Evolutionary conservation across 2,888 invertebrate genomes (phyloP).

Genomic region (Dendrolimus pini): DNA sequence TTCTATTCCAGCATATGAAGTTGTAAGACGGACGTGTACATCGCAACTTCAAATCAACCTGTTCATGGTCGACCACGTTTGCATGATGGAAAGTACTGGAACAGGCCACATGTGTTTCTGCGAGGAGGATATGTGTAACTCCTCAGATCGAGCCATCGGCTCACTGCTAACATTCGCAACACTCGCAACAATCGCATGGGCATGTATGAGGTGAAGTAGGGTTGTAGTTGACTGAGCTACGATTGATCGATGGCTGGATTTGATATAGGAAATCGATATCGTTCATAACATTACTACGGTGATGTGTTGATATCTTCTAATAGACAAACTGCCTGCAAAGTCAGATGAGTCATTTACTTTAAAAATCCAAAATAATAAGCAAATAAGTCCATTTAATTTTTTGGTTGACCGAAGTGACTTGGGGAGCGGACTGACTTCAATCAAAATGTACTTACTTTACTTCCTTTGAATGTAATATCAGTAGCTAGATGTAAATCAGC

Average conservation of each 20-base stretch:
- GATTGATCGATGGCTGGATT: conserved; percentile 32
- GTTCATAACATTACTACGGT: conserved; percentile 10
- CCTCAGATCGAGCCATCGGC: conserved; percentile 37
- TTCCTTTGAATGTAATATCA: too few species aligned
- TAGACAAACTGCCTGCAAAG: neutral
- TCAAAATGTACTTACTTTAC: too few species aligned
- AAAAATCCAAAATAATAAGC: neutral
- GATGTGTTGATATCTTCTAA: too few species aligned
- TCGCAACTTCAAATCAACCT: conserved; percentile 96
- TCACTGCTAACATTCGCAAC: conserved; percentile 37
- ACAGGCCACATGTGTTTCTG: conserved; percentile 99
- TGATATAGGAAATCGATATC: conserved; percentile 10
- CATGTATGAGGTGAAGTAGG: conserved; percentile 71
- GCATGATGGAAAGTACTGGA: conserved; percentile 99
- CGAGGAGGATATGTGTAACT: conserved; percentile 97
- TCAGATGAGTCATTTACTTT: conserved; percentile 1
- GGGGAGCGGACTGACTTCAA: too few species aligned
- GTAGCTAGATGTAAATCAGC: too few species aligned
- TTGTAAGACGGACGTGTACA: conserved; percentile 93
- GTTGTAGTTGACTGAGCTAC: conserved; percentile 28
- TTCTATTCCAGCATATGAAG: conserved; percentile 87
- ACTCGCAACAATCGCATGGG: conserved; percentile 59
- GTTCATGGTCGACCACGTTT: conserved; percentile 98
- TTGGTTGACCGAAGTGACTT: too few species aligned
- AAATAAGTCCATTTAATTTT: too few species aligned